Base-by-base conservation (phyloP, 2,888 invertebrate species). In the Amorpha juglandis region DNA sequence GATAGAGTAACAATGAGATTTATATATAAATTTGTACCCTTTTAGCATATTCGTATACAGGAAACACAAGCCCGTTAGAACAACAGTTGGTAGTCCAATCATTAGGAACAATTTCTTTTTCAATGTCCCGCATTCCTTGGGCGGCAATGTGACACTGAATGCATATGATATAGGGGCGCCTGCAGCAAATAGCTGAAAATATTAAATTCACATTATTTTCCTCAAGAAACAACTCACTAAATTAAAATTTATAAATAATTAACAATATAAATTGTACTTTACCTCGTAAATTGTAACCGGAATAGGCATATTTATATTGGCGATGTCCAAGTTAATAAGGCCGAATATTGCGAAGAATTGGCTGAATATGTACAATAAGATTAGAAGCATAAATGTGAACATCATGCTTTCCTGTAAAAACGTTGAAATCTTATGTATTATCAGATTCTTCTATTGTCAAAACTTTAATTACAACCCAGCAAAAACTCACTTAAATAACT, bases 341-440 rank as follows among this genome's bases (percentile, higher is more conserved):
- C 93, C 92, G 68, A 92, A 88, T 68, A 93, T 92, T 42, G 92
- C 88, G 67, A 93, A 92, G 74, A 90, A 91, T 76, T 92, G 92
- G 70, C 91, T 93, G 72, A 92, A 93, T 79, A 90, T 84, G 72
- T 92, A 93, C 48, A 93, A 78, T 16, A 93, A 76, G 58, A 90
- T 79, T 58, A 93, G 71, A 21, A 93, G 80, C 80, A 93, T 82
- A 69, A 89, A 90, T 16, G 92, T 92, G 62, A 93, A 93, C 91
- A 91, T 92, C 79, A 92, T 87, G 71, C 92, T 93, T 78, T 92
- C 93, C 93, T 93, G 86, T 69, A 90, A 91, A 68, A 35, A 69
- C 21, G 42, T 42, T 42, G 1, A 50, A 27, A n/a, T 33, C 3
- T 4, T 47, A 53, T 50, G 63, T 19, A 19, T 19, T 48, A 47